phyloP scores from a whole-genome alignment of 2,888 invertebrate species.

The Rhagonycha fulva region DNA sequence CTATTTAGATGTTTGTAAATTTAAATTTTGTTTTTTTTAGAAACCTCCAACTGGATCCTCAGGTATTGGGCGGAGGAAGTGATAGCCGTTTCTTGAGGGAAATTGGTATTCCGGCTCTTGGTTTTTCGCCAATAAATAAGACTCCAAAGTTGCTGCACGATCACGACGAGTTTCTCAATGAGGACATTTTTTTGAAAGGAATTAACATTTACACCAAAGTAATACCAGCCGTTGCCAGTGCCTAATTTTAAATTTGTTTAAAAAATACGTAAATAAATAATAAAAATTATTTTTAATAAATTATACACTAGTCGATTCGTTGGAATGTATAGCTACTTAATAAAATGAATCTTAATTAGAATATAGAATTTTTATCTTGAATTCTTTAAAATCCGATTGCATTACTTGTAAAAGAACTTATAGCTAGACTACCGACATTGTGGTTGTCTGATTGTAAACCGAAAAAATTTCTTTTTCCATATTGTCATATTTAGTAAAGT shows the following conservation, averaged over 20 bases:
- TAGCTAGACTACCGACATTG: too few relatives aligned
- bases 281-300: too few relatives aligned
- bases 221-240: neutral
- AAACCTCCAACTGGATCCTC: neutral
- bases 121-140: neutral
- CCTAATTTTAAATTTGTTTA: neutral
- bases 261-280: too few relatives aligned
- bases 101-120: neutral
- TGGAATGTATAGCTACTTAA: too few relatives aligned
- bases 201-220: neutral
- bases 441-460: too few relatives aligned
- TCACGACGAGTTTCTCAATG: neutral
- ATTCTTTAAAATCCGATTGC: too few relatives aligned
- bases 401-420: too few relatives aligned
- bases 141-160: neutral
- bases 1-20: neutral
- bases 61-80: neutral
- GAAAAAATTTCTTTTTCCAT: too few relatives aligned
- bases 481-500: too few relatives aligned
- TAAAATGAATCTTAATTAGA: too few relatives aligned
- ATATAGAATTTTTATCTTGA: too few relatives aligned
- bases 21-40: neutral
- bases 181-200: neutral
- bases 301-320: too few relatives aligned
- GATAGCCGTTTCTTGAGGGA: neutral